phyloP scores from a whole-genome alignment of 2,888 invertebrate species.

The Zaprionus lineosus region DNA sequence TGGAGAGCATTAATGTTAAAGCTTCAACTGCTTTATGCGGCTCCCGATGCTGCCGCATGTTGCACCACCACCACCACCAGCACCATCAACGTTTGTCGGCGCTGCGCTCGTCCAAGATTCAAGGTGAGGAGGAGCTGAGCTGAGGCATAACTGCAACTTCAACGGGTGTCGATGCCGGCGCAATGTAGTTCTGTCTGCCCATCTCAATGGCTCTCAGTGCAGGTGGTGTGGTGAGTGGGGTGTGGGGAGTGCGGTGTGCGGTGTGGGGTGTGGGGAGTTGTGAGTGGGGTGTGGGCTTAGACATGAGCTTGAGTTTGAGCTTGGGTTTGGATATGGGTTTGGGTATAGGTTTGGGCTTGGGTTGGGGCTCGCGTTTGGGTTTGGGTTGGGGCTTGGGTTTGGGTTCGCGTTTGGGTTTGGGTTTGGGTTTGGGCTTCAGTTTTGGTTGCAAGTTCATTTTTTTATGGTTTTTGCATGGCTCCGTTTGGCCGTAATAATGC shows the following conservation, averaged over 20 bases:
- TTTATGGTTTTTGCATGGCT: slow-evolving; percentile 66
- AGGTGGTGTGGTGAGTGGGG: too few species aligned
- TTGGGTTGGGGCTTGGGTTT: background rate
- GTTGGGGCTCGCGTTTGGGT: background rate
- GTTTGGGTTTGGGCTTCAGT: slow-evolving; percentile 7
- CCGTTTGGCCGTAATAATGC: slow-evolving; percentile 75
- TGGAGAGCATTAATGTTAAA: slow-evolving; percentile 79
- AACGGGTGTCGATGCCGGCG: slow-evolving; percentile 19
- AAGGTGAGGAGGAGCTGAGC: slow-evolving; percentile 16
- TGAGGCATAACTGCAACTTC: slow-evolving; percentile 37
- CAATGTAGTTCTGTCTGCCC: slow-evolving; percentile 3
- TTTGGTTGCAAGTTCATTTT: slow-evolving; percentile 42
- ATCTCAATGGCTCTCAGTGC: background rate
- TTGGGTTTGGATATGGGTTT: background rate
- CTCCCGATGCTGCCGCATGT: slow-evolving; percentile 24
- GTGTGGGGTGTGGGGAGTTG: too few species aligned
- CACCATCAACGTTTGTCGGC: background rate
- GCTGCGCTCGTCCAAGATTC: slow-evolving; percentile 4
- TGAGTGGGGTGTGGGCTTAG: too few species aligned
- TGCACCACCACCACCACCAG: background rate
- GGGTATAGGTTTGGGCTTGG: background rate
- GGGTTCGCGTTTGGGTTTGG: background rate
- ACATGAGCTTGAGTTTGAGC: background rate
- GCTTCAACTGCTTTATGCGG: slow-evolving; percentile 38
- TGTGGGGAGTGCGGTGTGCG: too few species aligned